These are phyloP conservation scores for Lithobates pipiens DNA, from an alignment of 2,797 vertebrate genomes.

Conservation along the genomic window DNA sequence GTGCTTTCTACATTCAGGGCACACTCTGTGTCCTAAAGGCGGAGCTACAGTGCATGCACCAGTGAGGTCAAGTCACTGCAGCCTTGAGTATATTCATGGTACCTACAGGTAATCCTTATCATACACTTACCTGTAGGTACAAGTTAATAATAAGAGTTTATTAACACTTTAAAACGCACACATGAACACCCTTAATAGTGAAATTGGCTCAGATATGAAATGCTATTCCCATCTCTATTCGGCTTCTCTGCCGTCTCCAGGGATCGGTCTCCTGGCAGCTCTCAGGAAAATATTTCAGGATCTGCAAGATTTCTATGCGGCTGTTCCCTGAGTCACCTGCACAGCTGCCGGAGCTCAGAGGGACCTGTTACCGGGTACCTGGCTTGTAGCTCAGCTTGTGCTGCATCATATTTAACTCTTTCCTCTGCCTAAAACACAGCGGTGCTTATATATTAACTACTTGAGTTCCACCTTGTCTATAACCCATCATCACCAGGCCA, in stretches of 20 bases:
- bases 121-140: too few relatives aligned
- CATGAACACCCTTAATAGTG: neutral
- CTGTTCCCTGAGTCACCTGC: constrained; percentile 49
- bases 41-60: too few relatives aligned
- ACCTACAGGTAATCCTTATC: too few relatives aligned
- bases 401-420: neutral
- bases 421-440: neutral
- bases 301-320: constrained; percentile 12
- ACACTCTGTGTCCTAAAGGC: too few relatives aligned
- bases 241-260: neutral
- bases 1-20: too few relatives aligned
- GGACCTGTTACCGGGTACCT: constrained; percentile 4
- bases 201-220: neutral
- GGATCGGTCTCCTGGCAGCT: constrained; percentile 5
- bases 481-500: too few relatives aligned
- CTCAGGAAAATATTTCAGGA: constrained; percentile 32
- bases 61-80: too few relatives aligned
- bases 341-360: constrained; percentile 15
- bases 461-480: too few relatives aligned
- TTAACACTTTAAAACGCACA: neutral
- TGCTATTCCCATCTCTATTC: neutral
- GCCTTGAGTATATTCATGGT: too few relatives aligned
- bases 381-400: neutral
- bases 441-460: too few relatives aligned
- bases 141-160: neutral